These are phyloP conservation scores for Plutella xylostella DNA, from an alignment of 2,888 invertebrate genomes.

Conservation along the genomic window DNA sequence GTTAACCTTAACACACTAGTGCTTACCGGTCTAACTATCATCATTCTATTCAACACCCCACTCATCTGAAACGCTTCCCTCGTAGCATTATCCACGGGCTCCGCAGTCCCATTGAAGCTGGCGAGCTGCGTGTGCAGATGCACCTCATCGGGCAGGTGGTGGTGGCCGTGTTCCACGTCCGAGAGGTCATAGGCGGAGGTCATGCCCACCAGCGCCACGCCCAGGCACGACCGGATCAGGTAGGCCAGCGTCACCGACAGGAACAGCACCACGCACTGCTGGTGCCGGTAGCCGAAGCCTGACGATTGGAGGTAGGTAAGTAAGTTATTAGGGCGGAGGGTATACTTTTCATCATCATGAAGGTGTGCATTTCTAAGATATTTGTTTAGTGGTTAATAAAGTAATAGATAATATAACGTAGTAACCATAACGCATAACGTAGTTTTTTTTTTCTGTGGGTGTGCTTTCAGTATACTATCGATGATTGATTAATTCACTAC, in stretches of 20 bases:
- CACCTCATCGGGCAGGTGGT: too few relatives aligned
- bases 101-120: neutral
- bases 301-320: too few relatives aligned
- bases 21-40: conserved; percentile 40
- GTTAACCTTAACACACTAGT: neutral
- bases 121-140: too few relatives aligned
- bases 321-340: too few relatives aligned
- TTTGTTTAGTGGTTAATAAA: too few relatives aligned
- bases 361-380: too few relatives aligned
- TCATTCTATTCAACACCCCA: conserved; percentile 28
- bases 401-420: too few relatives aligned
- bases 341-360: too few relatives aligned
- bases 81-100: neutral
- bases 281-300: conserved; percentile 62
- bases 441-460: too few relatives aligned
- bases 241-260: conserved; percentile 69
- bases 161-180: neutral
- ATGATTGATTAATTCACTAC: too few relatives aligned
- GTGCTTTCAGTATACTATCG: too few relatives aligned
- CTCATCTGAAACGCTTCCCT: conserved; percentile 13
- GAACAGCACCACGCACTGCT: conserved; percentile 71
- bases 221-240: conserved; percentile 73
- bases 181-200: conserved; percentile 43
- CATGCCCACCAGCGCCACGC: conserved; percentile 77
- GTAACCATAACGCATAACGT: too few relatives aligned